Conservation (phyloP, 2,113 vertebrate species). For the Syngnathus typhle region DNA sequence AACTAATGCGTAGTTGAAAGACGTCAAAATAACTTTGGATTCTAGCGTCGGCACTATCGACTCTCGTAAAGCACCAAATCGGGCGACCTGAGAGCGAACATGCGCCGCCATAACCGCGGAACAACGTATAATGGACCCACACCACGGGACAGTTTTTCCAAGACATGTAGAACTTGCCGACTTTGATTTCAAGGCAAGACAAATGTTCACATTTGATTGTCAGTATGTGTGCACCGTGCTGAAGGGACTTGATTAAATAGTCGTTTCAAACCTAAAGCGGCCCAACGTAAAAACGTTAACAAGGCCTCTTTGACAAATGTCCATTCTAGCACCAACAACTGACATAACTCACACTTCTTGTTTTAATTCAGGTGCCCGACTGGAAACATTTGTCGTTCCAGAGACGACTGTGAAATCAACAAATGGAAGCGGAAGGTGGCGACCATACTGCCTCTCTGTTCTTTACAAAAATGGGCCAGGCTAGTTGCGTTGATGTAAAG, state of each 20-base stretch:
- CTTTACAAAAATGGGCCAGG: slow-evolving; percentile 43
- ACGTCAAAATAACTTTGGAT: not conserved
- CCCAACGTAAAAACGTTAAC: slow-evolving; percentile 3
- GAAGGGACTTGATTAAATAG: not conserved
- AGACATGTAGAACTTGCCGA: not conserved
- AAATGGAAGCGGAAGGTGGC: slow-evolving; percentile 41
- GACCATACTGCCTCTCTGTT: slow-evolving; percentile 34
- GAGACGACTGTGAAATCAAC: slow-evolving; percentile 26
- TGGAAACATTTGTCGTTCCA: slow-evolving; percentile 27
- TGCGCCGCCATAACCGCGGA: not conserved
- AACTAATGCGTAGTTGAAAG: not conserved
- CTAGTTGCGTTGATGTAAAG: slow-evolving; percentile 37
- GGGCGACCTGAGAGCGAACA: not conserved
- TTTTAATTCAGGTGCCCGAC: slow-evolving; percentile 26
- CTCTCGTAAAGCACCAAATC: not conserved
- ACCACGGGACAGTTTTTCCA: not conserved
- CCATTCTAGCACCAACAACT: not conserved
- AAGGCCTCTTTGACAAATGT: slow-evolving; percentile 9
- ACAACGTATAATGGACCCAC: not conserved
- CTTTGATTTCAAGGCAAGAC: not conserved
- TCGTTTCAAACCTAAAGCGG: not conserved
- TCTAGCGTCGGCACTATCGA: not conserved
- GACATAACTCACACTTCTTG: not conserved
- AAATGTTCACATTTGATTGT: not conserved
- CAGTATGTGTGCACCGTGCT: not conserved